Evolutionary conservation across 2,797 vertebrate genomes (phyloP), one percentile per base, ranked within the genome.

Genomic region (Tinamus major): DNA sequence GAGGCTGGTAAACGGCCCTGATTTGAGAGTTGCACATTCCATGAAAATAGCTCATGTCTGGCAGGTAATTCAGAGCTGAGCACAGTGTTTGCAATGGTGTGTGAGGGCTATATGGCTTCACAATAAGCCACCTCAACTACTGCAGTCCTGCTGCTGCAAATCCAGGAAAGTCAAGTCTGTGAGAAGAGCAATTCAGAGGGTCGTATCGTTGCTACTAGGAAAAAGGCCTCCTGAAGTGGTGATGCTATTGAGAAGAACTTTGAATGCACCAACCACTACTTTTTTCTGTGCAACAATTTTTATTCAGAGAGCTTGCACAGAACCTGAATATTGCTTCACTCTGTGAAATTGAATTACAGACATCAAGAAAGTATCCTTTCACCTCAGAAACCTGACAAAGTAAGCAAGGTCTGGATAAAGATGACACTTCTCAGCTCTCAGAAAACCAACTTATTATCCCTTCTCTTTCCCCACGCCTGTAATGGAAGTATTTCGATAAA

Each of bases 21-120:
- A 26, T 35, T 13, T 31, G 41, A 58, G 51, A 44, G 35, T 8
- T 23, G 21, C 13, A 48, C 20, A 31, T 46, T 78, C 27, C 39
- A 23, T 1, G 2, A 70, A n/a, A 27, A n/a, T 13, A 14, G 64
- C 13, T 56, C 9, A 4, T 2, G 24, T 20, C 41, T 29, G 1
- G 1, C 10, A 16, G 24, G 14, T 23, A 7, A 42, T 24, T 29
- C 19, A 31, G 5, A 79, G 26, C 51, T 58, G 10, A 42, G 20
- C 41, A 42, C 55, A 42, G 31, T 37, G 42, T 35, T 9, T 49
- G 39, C 18, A 70, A 46, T 0, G 7, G 9, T 31, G 49, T 20
- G 26, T 1, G 1, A 35, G 49, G 16, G 31, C 33, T 42, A 48
- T 31, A 55, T 31, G 29, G 15, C 53, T 55, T 29, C 17, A 10